Evolutionary conservation across 2,113 vertebrate species (phyloP), one percentile per base, ranked within the genome.

Genomic region (Zapus hudsonius): DNA sequence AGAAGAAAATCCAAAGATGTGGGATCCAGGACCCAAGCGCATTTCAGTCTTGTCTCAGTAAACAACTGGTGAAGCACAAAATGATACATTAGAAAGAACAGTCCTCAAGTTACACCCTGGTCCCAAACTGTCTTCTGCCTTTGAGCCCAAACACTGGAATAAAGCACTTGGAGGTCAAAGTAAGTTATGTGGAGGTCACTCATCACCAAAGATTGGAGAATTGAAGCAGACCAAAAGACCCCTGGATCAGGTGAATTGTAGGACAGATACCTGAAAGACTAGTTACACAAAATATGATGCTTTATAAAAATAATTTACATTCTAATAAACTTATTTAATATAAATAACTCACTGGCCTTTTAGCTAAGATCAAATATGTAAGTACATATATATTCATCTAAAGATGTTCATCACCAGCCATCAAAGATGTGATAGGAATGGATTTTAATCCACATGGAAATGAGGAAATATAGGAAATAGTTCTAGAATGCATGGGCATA

Each of bases 401-500:
- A 47, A 47, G 47, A 47, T 47, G 47, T 47, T 47, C 52, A 52
- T 52, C 52, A 52, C 52, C 52, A 52, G 52, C 52, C 52, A 52
- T 13, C 7, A 52, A 52, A 52, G 52, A 52, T 52, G 52, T 52
- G 52, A 52, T 10, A 75, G 61, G 20, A 23, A 75, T 6, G 8
- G 67, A 38, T 27, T 0, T 2, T 2, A n/a, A 31, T 16, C 38
- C 25, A 5, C 5, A 19, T 33, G 23, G 12, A 20, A 31, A 0
- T 19, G 10, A 33, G 13, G 7, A 73, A n/a, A n/a, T n/a, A n/a
- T n/a, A n/a, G n/a, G n/a, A 88, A 16, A 16, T 11, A 31, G 36
- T 47, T 3, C 20, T 9, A 3, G 36, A n/a, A 66, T n/a, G 25
- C 61, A 19, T 31, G 38, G 29, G 25, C 33, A 29, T 12, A 29